Evolutionary conservation across 2,888 invertebrate species (phyloP), one percentile per base, ranked within the genome.

Genomic region (Drosophila mayaguana): DNA sequence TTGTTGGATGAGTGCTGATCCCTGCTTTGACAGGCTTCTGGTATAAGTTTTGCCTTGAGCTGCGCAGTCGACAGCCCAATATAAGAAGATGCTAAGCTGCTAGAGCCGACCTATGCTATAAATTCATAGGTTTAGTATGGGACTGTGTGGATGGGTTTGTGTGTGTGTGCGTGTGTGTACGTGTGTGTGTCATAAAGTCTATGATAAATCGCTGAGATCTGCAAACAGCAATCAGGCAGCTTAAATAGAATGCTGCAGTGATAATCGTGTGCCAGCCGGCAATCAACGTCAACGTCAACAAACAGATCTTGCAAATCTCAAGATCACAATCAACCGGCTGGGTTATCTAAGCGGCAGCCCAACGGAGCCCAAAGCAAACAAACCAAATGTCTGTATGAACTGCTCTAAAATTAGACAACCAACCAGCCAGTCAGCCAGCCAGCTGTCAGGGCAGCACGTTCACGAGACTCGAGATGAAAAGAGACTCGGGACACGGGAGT

Each of bases 321-420:
- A 71, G 72, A 67, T 71, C 67, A 70, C 72, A 72, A 75, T 65
- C 85, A 54, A 36, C 20, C 34, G 28, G 54, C 28, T 20, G 51
- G 56, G 62, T 78, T 86, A 81, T 83, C 83, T 86, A 69, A 84
- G 74, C 65, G 77, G 61, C 72, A 62, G 46, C 40, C 32, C 16
- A 45, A 16, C 22, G 25, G 54, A 60, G 12, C 57, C 53, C 20
- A 63, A 71, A 73, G 64, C 55, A 75, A 78, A 69, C 75, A 72
- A 75, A 86, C 78, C 70, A 57, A 76, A 74, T 77, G 67, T 71
- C 57, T 74, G 72, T 50, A n/a, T 53, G 57, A 48, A 61, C 67
- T 68, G 72, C 83, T 87, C 83, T 87, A 87, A 76, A 80, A 76
- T 84, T 81, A 87, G 83, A 84, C 70, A 78, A 70, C 62, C 42